These are phyloP conservation scores for Popillia japonica DNA, from an alignment of 1,140 invertebrate genomes.

Conservation along the genomic window DNA sequence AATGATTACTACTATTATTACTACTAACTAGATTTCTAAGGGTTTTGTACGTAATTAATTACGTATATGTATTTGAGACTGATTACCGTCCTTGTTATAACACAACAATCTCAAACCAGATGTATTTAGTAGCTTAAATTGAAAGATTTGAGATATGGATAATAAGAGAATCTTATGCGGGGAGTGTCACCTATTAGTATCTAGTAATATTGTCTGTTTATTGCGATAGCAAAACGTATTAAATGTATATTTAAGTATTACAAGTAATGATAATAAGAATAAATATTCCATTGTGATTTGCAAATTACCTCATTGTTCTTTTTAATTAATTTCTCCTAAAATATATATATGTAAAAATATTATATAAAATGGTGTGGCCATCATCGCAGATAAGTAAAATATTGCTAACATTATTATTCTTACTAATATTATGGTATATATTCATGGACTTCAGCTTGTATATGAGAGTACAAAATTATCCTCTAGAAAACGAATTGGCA, in stretches of 20 bases:
- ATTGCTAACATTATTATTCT: constrained; percentile 62
- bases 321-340: constrained; percentile 25
- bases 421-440: constrained; percentile 66
- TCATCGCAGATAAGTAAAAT: constrained; percentile 68
- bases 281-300: constrained; percentile 15
- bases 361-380: constrained; percentile 65
- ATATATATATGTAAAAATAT: neutral
- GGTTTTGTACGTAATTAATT: constrained; percentile 13
- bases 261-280: neutral
- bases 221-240: neutral
- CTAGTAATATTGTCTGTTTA: neutral
- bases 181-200: neutral
- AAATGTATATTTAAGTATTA: neutral
- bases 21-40: constrained; percentile 2
- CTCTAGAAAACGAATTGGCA: constrained; percentile 56
- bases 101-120: constrained; percentile 8
- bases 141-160: neutral
- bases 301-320: constrained; percentile 3
- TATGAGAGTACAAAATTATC: constrained; percentile 68
- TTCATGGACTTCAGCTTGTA: constrained; percentile 70
- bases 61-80: constrained; percentile 17
- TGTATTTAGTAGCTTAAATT: neutral
- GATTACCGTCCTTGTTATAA: constrained; percentile 35
- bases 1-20: neutral
- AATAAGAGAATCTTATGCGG: neutral